phyloP scores from a whole-genome alignment of 30 jellyfish, hydroid and myxozoan species.

The Hydractinia echinata region DNA sequence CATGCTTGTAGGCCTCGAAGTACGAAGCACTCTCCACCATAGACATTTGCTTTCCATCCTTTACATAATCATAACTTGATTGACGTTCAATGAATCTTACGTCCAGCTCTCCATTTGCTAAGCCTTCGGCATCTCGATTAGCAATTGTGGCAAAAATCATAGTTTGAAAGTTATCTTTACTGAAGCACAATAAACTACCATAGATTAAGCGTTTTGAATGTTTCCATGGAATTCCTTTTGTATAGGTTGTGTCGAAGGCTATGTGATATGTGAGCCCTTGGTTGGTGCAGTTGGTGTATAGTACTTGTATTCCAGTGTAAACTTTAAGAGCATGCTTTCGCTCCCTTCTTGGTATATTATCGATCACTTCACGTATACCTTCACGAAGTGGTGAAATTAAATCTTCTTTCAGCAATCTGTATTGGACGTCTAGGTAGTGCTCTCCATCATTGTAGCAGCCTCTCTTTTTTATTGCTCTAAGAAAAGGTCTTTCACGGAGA shows the following conservation, averaged over 20 bases:
- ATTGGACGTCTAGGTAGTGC: slow-evolving; percentile 53
- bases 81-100: slow-evolving; percentile 33
- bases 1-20: slow-evolving; percentile 58
- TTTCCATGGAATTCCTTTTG: slow-evolving; percentile 31
- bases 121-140: slow-evolving; percentile 28
- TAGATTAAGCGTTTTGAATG: slow-evolving; percentile 45
- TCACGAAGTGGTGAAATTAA: slow-evolving; percentile 56
- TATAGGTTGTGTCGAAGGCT: slow-evolving; percentile 13
- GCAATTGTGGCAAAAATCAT: slow-evolving; percentile 47
- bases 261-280: slow-evolving; percentile 33
- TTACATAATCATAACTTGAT: neutral
- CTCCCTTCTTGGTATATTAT: slow-evolving; percentile 16
- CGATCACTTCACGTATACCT: slow-evolving; percentile 36
- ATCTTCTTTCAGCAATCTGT: slow-evolving; percentile 50
- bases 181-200: slow-evolving; percentile 41
- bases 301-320: slow-evolving; percentile 29
- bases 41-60: neutral
- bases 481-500: too few relatives aligned
- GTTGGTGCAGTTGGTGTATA: slow-evolving; percentile 2
- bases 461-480: neutral
- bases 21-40: slow-evolving; percentile 57
- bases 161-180: slow-evolving; percentile 34
- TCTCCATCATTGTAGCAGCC: slow-evolving; percentile 41
- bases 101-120: slow-evolving; percentile 16
- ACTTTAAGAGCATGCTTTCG: slow-evolving; percentile 27